Base-by-base conservation (phyloP, 2,113 vertebrate species). In the Geococcyx californianus region DNA sequence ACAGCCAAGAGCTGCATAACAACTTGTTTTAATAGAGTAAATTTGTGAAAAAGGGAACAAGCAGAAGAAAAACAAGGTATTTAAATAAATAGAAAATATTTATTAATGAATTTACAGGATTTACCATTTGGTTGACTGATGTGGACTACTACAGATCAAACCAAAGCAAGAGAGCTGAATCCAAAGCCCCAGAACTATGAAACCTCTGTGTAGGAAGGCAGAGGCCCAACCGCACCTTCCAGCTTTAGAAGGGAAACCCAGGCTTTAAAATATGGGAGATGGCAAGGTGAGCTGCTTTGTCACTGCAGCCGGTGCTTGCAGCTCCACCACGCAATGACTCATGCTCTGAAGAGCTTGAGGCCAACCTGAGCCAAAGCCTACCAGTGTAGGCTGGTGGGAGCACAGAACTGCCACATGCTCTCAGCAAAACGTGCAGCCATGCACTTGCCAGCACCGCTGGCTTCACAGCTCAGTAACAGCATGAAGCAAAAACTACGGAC, bases 121-220 rank as follows among this genome's bases (percentile, higher is more conserved):
- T n/a, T 52, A 56, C 47, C 13, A 67, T 23, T 13, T 52, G 40
- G n/a, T 10, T 31, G n/a, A 59, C 56, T 47, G 62, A 59, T 3
- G 2, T 0, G 4, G n/a, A 44, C 55, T n/a, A 31, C 11, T 59
- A 21, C 55, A 31, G n/a, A 55, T 20, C 45, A 69, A 69, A 55
- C 12, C 58, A 56, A 33, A 34, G 31, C 34, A 66, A 42, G 29
- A 17, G 63, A 33, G 13, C 17, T 3, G 7, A 60, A 59, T 11
- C 42, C 18, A 9, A 24, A 72, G 64, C 4, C 76, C 19, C 64
- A 40, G 25, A 33, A 38, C 20, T 0, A 1, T 0, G 0, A 60
- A 5, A 25, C 28, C 64, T 16, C 11, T 0, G 58, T 5, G 11
- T 1, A 52, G 54, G 54, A 25, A 51, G 24, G 29, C 59, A 60